Evolutionary conservation across 2,888 invertebrate species (phyloP), one percentile per base, ranked within the genome.

Genomic region (Drosophila paramelanica): DNA sequence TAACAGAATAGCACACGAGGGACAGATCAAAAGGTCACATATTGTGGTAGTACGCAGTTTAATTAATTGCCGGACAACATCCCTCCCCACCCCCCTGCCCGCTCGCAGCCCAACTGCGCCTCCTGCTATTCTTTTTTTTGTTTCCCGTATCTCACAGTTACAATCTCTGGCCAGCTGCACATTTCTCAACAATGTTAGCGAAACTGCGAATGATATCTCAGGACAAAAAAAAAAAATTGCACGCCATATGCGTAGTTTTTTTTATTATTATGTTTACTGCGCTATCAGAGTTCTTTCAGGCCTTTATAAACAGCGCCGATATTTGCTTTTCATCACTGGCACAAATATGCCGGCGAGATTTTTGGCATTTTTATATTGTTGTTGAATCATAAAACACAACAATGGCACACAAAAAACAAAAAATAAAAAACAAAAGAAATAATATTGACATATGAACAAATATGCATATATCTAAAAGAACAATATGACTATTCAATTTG

Each of bases 251-350:
- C 53, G 64, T 65, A 70, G 59, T 57, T 73, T 49, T 57, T 67
- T 49, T 11, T 42, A 46, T 38, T 56, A 49, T 46, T 49, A 51
- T 51, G 64, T 58, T 47, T 59, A 43, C 6, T 53, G 43, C 38
- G 25, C 42, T 43, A 38, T 43, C 20, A 56, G 61, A 57, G 13
- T 66, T 67, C 70, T 70, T 39, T 39, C 23, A 8, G 55, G 60
- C 62, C n/a, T 46, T 25, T 51, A 64, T 66, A 79, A 79, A 65
- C 57, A 51, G 8, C 36, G 47, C 6, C 46, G 41, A 59, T 82
- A 70, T 81, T 88, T 88, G 66, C 51, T 72, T 72, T 65, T 65
- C 77, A 68, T 82, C 73, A 79, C 69, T 75, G 66, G 86, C 77
- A 58, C 80, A 88, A 88, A 88, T 65, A 81, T 66, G 69, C 53